phyloP scores from a whole-genome alignment of 2,888 invertebrate species.

The Ormyrus pomaceus region DNA sequence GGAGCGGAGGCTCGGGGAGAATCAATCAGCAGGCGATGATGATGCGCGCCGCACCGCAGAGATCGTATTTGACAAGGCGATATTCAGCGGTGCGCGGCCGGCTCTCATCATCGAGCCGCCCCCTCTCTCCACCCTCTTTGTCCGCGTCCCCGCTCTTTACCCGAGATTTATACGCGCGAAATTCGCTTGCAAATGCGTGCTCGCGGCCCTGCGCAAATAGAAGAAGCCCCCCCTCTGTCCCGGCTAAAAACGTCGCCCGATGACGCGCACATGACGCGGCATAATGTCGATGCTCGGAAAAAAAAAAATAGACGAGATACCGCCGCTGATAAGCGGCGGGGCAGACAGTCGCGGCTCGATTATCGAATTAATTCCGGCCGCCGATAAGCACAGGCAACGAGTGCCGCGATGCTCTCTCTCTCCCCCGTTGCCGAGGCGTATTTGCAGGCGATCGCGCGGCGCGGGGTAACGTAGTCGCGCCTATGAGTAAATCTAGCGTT shows the following conservation, averaged over 20 bases:
- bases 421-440: constrained; percentile 8
- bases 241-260: no score
- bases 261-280: no score
- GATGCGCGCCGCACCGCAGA: constrained; percentile 11
- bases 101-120: neutral
- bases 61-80: constrained; percentile 39
- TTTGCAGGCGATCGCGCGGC: constrained; percentile 14
- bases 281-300: no score
- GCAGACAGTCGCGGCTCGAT: constrained; percentile 10
- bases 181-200: constrained; percentile 14
- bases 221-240: neutral
- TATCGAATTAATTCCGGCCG: constrained; percentile 40
- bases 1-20: neutral
- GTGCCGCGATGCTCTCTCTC: constrained; percentile 13
- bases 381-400: constrained; percentile 19
- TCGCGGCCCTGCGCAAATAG: neutral
- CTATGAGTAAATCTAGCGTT: constrained; percentile 57
- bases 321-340: constrained; percentile 9
- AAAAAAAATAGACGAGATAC: neutral
- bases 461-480: constrained; percentile 15
- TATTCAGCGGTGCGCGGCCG: constrained; percentile 18
- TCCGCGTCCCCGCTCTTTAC: neutral
- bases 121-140: neutral
- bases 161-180: constrained; percentile 34
- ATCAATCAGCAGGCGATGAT: constrained; percentile 39